These are phyloP conservation scores for Dasysyrphus tricinctus DNA, from an alignment of 2,888 invertebrate species.

Conservation along the genomic window DNA sequence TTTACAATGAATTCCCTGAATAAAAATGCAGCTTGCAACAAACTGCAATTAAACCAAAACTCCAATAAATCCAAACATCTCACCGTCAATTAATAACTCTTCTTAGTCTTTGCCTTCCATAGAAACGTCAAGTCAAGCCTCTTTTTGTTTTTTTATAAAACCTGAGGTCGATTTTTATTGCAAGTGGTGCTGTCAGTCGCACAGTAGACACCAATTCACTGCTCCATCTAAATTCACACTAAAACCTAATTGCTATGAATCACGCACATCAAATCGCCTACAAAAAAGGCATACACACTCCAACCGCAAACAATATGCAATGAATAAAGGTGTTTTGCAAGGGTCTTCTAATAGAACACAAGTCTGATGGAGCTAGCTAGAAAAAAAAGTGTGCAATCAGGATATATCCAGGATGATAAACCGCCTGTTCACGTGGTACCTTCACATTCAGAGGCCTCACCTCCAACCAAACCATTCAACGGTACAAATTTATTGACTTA, in stretches of 20 bases:
- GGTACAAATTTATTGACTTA: constrained; percentile 72
- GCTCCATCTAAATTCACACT: constrained; percentile 52
- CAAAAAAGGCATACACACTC: constrained; percentile 22
- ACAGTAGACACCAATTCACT: constrained; percentile 59
- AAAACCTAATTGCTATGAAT: constrained; percentile 64
- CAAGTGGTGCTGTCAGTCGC: constrained; percentile 68
- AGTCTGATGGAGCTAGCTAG: constrained; percentile 17
- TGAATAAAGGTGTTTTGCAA: constrained; percentile 29
- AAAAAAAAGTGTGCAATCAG: constrained; percentile 70
- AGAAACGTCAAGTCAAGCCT: constrained; percentile 31
- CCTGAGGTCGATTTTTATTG: constrained; percentile 59
- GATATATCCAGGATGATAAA: constrained; percentile 75
- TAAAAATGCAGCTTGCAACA: constrained; percentile 21
- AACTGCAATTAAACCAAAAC: constrained; percentile 47
- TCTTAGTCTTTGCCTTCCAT: constrained; percentile 29
- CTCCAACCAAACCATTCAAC: constrained; percentile 53
- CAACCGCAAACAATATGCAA: constrained; percentile 6
- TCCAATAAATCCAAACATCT: constrained; percentile 69
- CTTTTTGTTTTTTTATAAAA: neutral
- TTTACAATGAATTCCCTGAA: constrained; percentile 19
- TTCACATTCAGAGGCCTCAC: constrained; percentile 51
- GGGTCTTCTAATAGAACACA: constrained; percentile 35
- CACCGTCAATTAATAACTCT: constrained; percentile 62
- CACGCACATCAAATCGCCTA: constrained; percentile 52
- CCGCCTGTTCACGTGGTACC: constrained; percentile 74